Percentiles rank a stretch among this genome's conserved stretches.
Evolutionary conservation across 2,797 vertebrate genomes (phyloP).

Genomic region (Ambastaia sidthimunki): DNA sequence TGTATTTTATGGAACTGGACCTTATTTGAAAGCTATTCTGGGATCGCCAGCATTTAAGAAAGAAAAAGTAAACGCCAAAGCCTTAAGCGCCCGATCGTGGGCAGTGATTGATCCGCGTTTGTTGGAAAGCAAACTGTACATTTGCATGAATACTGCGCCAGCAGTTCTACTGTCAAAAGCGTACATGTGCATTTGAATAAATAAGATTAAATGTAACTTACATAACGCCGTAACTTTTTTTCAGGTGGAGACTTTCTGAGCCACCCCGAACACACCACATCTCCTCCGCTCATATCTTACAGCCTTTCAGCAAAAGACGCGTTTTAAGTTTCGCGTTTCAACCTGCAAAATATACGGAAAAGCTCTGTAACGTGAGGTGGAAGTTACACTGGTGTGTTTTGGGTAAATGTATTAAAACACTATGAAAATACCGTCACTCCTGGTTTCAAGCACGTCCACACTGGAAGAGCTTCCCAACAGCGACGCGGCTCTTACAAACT

Average conservation of each 20-base stretch:
- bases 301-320: slow-evolving; percentile 60
- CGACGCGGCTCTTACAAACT: slow-evolving; percentile 34
- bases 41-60: neutral
- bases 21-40: slow-evolving; percentile 17
- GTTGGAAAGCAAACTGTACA: slow-evolving; percentile 30
- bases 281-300: slow-evolving; percentile 89
- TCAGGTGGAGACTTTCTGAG: slow-evolving; percentile 98
- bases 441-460: slow-evolving; percentile 55
- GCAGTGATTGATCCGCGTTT: slow-evolving; percentile 14
- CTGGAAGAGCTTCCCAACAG: slow-evolving; percentile 47
- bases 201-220: slow-evolving; percentile 81
- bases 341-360: slow-evolving; percentile 46
- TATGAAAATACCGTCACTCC: slow-evolving; percentile 66
- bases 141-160: slow-evolving; percentile 47
- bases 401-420: slow-evolving; percentile 31
- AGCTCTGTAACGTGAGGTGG: slow-evolving; percentile 25
- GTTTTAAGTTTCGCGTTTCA: slow-evolving; percentile 63
- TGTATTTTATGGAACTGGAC: slow-evolving; percentile 1
- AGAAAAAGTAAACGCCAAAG: neutral
- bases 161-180: slow-evolving; percentile 47
- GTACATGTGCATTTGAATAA: slow-evolving; percentile 38
- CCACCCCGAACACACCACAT: slow-evolving; percentile 95
- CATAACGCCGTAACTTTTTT: slow-evolving; percentile 99
- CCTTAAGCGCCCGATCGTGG: too few species aligned
- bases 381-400: slow-evolving; percentile 18